Percentiles rank a stretch among this genome's conserved stretches.
Evolutionary conservation across 92 coral and sea anemone species (phyloP).

Genomic region (Hydrozoanthus gracilis): DNA sequence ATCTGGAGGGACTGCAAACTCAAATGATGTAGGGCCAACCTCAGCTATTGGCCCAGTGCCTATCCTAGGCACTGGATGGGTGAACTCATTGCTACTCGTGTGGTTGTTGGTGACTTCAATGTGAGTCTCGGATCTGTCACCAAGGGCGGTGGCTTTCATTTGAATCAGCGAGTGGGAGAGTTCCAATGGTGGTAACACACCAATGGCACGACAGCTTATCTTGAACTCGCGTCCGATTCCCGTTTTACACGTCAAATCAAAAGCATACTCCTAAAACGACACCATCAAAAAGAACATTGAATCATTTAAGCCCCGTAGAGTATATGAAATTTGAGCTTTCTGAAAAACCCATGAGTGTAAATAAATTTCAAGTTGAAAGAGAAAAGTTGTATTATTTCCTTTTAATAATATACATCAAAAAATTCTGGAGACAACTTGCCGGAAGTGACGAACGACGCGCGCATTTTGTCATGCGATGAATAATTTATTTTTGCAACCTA

Average conservation of each 20-base stretch:
- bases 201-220: constrained; percentile 91
- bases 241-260: constrained; percentile 92
- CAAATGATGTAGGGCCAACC: constrained; percentile 97
- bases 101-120: constrained; percentile 88
- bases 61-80: constrained; percentile 96
- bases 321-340: too few relatives aligned
- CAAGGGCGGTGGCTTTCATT: constrained; percentile 94
- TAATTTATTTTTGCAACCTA: background rate
- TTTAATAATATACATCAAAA: too few relatives aligned
- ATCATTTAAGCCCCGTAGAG: background rate
- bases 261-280: constrained; percentile 80
- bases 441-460: too few relatives aligned
- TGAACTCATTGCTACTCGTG: constrained; percentile 96
- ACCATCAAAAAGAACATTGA: background rate
- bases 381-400: too few relatives aligned
- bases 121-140: constrained; percentile 84
- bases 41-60: constrained; percentile 96
- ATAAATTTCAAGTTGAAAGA: too few relatives aligned
- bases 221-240: constrained; percentile 98
- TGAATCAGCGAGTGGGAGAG: constrained; percentile 92
- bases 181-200: constrained; percentile 87
- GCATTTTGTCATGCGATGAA: background rate
- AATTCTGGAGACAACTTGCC: too few relatives aligned
- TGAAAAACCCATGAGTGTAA: too few relatives aligned
- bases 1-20: constrained; percentile 86